Evolutionary conservation across 2,797 vertebrate genomes (phyloP).

Genomic region (Oreochromis mossambicus): DNA sequence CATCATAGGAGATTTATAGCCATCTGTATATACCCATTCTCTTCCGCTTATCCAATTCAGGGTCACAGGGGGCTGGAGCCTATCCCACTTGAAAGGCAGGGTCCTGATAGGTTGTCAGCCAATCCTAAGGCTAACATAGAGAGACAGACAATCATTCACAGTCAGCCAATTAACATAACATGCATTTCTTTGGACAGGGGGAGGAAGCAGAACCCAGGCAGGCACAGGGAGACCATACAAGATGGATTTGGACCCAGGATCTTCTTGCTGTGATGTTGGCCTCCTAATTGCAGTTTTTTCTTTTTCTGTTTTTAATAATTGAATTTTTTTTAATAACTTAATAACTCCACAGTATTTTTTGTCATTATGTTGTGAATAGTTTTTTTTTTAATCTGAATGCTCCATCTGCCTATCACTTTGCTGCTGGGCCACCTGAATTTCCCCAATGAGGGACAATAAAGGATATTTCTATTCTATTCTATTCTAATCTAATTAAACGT

Average conservation of each 20-base stretch:
- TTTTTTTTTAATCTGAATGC: not conserved
- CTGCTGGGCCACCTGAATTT: not conserved
- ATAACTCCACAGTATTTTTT: not conserved
- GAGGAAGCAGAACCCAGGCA: not conserved
- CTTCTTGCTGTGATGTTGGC: not conserved
- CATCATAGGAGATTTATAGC: not conserved
- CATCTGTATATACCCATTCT: not conserved
- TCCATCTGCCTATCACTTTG: not conserved
- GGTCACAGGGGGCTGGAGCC: not conserved
- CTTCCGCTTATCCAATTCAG: not conserved
- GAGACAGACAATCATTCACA: not conserved
- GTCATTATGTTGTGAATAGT: not conserved
- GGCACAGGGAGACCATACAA: not conserved
- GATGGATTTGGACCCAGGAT: not conserved
- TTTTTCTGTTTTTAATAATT: not conserved
- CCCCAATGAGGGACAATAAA: not conserved
- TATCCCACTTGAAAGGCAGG: not conserved
- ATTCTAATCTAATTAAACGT: not conserved
- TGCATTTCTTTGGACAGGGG: not conserved
- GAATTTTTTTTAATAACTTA: fast-evolving
- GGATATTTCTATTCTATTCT: not conserved
- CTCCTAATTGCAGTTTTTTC: not conserved
- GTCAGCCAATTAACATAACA: not conserved
- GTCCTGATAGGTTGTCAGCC: not conserved
- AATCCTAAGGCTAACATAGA: not conserved